phyloP scores from a whole-genome alignment of 2,797 vertebrate genomes.

The Falco novaeseelandiae region DNA sequence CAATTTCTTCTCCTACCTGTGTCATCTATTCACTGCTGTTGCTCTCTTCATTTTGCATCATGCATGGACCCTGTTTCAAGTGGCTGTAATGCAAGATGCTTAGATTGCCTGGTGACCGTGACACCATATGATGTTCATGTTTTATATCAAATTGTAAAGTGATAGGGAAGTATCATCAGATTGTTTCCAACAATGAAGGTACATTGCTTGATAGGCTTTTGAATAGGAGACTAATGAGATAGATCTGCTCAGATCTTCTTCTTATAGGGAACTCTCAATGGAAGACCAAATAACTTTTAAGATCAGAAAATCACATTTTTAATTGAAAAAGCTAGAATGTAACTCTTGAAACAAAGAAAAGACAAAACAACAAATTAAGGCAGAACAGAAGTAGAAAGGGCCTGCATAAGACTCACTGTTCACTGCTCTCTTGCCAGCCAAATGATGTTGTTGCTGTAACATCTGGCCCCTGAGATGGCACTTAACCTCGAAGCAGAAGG shows the following conservation, averaged over 20 bases:
- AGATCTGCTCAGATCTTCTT: not conserved
- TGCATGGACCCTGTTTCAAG: not conserved
- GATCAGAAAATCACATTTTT: not conserved
- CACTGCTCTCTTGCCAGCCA: not conserved
- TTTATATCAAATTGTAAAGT: not conserved
- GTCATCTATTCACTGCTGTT: not conserved
- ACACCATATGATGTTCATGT: not conserved
- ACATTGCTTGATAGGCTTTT: not conserved
- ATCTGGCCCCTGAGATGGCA: not conserved
- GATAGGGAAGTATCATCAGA: not conserved
- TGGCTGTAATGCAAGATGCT: not conserved
- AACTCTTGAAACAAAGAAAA: not conserved
- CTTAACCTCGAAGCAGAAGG: not conserved
- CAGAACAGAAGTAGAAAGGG: not conserved
- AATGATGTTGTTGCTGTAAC: not conserved
- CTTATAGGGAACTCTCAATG: not conserved
- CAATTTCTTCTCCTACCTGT: not conserved
- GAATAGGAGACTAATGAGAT: not conserved
- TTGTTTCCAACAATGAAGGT: not conserved
- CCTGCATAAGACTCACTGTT: not conserved
- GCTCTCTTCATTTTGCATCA: not conserved
- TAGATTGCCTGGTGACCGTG: not conserved
- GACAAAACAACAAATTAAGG: not conserved
- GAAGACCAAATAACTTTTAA: not conserved
- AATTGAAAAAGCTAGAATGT: not conserved